Conservation (phyloP, 2,113 vertebrate genomes). For the Choloepus hoffmanni region DNA sequence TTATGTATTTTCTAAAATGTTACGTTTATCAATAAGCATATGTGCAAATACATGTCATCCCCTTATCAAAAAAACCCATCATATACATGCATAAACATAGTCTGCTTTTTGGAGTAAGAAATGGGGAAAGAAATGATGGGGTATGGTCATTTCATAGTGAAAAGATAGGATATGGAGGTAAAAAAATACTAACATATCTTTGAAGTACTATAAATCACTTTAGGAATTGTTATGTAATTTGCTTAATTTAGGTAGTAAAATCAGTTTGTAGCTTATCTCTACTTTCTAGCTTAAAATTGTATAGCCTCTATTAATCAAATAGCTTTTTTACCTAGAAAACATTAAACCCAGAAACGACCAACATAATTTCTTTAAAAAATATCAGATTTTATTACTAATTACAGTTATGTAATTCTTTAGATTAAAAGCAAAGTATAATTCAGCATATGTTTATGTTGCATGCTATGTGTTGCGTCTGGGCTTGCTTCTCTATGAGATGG, state of each 20-base stretch:
- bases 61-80: background rate
- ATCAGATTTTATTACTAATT: constrained; percentile 29
- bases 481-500: background rate
- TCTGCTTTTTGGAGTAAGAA: constrained; percentile 22
- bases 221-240: constrained; percentile 22
- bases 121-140: background rate
- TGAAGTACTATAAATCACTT: background rate
- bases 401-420: background rate
- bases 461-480: background rate
- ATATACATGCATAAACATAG: background rate
- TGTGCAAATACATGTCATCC: background rate
- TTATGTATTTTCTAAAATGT: background rate
- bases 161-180: background rate
- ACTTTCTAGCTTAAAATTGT: background rate
- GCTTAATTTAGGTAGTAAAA: constrained; percentile 32
- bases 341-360: constrained; percentile 6
- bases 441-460: background rate
- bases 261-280: constrained; percentile 21
- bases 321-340: constrained; percentile 11
- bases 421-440: background rate
- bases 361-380: constrained; percentile 45
- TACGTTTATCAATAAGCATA: background rate
- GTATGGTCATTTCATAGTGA: background rate
- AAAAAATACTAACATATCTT: background rate
- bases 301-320: background rate